These are phyloP conservation scores for Calyptomena viridis DNA, from an alignment of 2,113 vertebrate genomes.

Conservation along the genomic window DNA sequence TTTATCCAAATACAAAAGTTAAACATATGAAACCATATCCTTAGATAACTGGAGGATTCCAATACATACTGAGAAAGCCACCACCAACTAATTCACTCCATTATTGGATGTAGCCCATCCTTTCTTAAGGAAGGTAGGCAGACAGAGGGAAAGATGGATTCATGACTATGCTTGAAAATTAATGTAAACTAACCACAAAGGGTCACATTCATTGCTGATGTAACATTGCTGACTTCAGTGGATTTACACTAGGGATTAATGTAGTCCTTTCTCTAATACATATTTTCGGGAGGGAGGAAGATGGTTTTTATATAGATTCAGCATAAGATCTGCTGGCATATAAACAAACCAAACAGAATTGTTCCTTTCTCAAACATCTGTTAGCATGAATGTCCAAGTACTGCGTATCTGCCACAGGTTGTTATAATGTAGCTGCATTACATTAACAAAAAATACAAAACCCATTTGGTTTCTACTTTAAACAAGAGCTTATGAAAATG, in stretches of 20 bases:
- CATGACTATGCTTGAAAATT: background rate
- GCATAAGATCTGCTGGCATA: conserved; percentile 59
- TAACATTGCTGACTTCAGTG: background rate
- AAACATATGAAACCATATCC: conserved; percentile 55
- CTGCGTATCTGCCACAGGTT: conserved; percentile 58
- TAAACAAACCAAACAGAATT: conserved; percentile 75
- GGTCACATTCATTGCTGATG: background rate
- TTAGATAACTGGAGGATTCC: conserved; percentile 24
- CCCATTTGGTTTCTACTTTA: conserved; percentile 45
- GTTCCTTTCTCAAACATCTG: conserved; percentile 68
- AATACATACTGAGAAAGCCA: background rate
- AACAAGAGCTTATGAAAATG: conserved; percentile 20
- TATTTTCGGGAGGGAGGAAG: background rate
- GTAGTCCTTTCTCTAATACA: background rate
- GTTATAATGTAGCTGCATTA: conserved; percentile 33
- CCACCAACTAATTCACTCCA: background rate
- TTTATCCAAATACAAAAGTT: conserved; percentile 63
- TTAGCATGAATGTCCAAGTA: conserved; percentile 37
- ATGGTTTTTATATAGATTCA: conserved; percentile 33
- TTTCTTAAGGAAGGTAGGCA: background rate
- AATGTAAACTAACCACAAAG: background rate
- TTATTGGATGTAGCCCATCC: background rate
- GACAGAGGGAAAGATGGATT: background rate
- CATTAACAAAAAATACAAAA: conserved; percentile 44
- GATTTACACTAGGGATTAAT: conserved; percentile 22